A percentile compares a stretch with the other conserved stretches of the same genome.
phyloP scores from a whole-genome alignment of 1,140 invertebrate species.

The Teleogryllus occipitalis region DNA sequence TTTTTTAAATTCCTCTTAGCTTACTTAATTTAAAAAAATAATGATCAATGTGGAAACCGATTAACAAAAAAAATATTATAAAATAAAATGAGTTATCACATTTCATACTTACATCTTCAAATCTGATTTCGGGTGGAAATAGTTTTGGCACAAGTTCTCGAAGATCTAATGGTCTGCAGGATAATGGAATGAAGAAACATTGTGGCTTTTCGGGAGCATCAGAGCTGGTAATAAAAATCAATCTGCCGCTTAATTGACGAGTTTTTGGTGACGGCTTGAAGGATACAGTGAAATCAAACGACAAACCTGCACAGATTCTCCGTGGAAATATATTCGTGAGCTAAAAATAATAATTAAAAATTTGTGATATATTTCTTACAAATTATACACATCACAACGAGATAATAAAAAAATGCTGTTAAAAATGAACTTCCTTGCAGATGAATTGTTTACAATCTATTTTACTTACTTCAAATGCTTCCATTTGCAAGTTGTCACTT shows the following conservation, averaged over 20 bases:
- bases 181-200: background rate
- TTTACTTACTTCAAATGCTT: background rate
- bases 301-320: background rate
- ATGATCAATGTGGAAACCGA: no score
- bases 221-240: background rate
- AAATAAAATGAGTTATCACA: no score
- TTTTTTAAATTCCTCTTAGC: no score
- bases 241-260: background rate
- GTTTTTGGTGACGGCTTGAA: background rate
- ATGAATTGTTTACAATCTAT: no score
- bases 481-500: background rate
- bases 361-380: background rate
- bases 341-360: background rate
- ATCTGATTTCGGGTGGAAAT: background rate
- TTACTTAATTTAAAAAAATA: no score
- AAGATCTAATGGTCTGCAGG: background rate
- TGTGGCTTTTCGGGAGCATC: background rate
- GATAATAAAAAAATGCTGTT: no score
- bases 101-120: background rate
- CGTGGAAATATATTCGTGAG: background rate
- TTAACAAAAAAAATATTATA: no score
- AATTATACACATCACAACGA: background rate
- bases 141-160: background rate
- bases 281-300: background rate
- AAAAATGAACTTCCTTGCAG: no score